phyloP scores from a whole-genome alignment of 2,888 invertebrate genomes.

The Carterocephalus palaemon region DNA sequence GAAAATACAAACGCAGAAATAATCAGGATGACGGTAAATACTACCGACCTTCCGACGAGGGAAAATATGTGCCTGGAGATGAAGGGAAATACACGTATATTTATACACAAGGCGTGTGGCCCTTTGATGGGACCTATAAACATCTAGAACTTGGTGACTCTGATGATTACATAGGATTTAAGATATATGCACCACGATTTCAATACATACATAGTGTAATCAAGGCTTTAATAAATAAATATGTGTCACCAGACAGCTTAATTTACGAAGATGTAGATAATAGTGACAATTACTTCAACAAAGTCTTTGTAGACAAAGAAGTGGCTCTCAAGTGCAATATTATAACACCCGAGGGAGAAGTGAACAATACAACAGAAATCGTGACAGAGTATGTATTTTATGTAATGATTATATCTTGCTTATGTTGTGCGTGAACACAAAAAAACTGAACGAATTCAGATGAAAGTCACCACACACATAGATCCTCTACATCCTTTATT shows the following conservation, averaged over 20 bases:
- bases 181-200: constrained; percentile 58
- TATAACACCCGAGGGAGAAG: constrained; percentile 39
- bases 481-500: no score
- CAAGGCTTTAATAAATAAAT: constrained; percentile 51
- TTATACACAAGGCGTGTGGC: constrained; percentile 37
- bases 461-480: no score
- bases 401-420: background rate
- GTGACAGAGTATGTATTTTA: constrained; percentile 56
- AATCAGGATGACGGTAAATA: constrained; percentile 66
- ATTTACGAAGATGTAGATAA: constrained; percentile 47
- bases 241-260: constrained; percentile 51
- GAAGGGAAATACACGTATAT: constrained; percentile 39
- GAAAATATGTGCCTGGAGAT: constrained; percentile 75
- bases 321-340: constrained; percentile 60
- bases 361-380: constrained; percentile 46
- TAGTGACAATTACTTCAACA: constrained; percentile 48
- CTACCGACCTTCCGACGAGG: constrained; percentile 62
- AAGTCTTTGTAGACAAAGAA: constrained; percentile 51
- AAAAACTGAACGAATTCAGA: no score
- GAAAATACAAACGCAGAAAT: constrained; percentile 55
- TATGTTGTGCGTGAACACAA: no score
- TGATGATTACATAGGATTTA: constrained; percentile 55
- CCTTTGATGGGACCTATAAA: constrained; percentile 37
- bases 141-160: constrained; percentile 36
- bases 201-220: constrained; percentile 63